Conservation (phyloP, 1,140 invertebrate species). For the Heliothis virescens region DNA sequence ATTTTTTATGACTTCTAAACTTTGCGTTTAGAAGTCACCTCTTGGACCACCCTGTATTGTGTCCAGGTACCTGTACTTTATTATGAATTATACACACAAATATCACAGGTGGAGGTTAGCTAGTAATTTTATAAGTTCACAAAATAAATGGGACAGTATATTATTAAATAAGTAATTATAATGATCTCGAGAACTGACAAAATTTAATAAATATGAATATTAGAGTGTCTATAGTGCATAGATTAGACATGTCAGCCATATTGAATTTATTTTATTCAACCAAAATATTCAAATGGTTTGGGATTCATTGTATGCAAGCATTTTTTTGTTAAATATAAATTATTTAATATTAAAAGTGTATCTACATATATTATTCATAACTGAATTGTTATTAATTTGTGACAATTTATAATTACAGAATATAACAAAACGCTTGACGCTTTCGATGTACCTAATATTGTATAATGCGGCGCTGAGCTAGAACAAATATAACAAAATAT, state of each 20-base stretch:
- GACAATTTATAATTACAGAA: constrained; percentile 3
- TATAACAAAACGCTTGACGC: constrained; percentile 40
- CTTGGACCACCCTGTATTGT: no score
- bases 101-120: no score
- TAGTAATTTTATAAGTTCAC: neutral
- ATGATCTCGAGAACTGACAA: constrained; percentile 36
- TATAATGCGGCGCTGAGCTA: constrained; percentile 30
- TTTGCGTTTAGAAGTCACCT: no score
- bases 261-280: no score
- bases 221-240: neutral
- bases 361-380: neutral
- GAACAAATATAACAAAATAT: constrained; percentile 32
- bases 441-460: constrained; percentile 40
- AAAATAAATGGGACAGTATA: constrained; percentile 12
- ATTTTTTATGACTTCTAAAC: no score
- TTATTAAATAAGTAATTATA: constrained; percentile 33
- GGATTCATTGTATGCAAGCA: neutral
- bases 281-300: neutral
- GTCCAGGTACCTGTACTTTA: no score
- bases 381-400: neutral
- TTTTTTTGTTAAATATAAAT: neutral
- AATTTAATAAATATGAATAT: constrained; percentile 22
- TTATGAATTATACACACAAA: no score
- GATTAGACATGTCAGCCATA: neutral
- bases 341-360: neutral